Conservation (phyloP, 2,888 invertebrate species). For the Allygus modestus region DNA sequence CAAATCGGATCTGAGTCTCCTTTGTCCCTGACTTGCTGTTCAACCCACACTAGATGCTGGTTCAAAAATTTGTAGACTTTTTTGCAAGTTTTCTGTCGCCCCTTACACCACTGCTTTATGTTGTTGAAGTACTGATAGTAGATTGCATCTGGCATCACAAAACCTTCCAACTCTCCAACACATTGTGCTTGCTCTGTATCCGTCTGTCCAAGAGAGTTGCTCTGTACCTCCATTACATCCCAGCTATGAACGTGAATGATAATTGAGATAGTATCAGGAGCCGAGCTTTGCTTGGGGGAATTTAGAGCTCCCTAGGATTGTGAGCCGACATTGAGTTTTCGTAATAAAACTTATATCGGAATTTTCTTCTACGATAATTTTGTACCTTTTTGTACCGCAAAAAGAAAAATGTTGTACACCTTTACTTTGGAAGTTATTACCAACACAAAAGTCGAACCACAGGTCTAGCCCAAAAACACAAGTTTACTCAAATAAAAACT, state of each 20-base stretch:
- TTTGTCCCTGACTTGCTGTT: constrained; percentile 26
- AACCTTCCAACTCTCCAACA: constrained; percentile 40
- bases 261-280: too few relatives aligned
- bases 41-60: constrained; percentile 29
- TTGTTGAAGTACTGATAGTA: constrained; percentile 36
- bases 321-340: too few relatives aligned
- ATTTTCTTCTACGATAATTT: too few relatives aligned
- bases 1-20: constrained; percentile 25
- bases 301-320: too few relatives aligned
- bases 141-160: background rate
- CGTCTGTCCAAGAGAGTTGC: background rate
- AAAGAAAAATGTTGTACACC: too few relatives aligned
- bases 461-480: too few relatives aligned
- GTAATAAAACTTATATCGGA: too few relatives aligned
- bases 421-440: too few relatives aligned
- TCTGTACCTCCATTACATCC: constrained; percentile 34
- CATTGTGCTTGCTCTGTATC: constrained; percentile 41
- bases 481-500: too few relatives aligned
- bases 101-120: constrained; percentile 31
- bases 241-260: constrained; percentile 5
- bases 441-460: too few relatives aligned
- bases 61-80: constrained; percentile 44
- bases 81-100: background rate
- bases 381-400: too few relatives aligned
- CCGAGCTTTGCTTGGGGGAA: too few relatives aligned